These are phyloP conservation scores for Drosophila mettleri DNA, from an alignment of 2,888 invertebrate genomes.

Conservation along the genomic window DNA sequence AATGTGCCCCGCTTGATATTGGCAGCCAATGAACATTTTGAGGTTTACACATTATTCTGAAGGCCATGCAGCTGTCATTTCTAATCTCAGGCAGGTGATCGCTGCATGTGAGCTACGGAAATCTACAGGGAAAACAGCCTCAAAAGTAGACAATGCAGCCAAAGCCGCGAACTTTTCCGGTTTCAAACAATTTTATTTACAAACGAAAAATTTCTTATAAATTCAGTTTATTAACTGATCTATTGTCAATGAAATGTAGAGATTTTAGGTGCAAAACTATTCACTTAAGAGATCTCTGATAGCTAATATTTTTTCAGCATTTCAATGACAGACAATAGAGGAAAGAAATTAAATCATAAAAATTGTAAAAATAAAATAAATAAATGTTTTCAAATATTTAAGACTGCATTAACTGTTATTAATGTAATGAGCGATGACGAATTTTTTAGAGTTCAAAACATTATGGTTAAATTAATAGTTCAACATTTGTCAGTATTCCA, in stretches of 20 bases:
- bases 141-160: conserved; percentile 21
- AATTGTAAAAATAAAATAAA: neutral
- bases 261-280: neutral
- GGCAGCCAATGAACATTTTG: neutral
- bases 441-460: no score
- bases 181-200: neutral
- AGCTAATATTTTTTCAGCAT: neutral
- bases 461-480: no score
- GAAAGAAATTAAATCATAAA: neutral
- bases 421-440: neutral
- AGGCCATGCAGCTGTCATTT: conserved; percentile 36
- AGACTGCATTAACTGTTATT: neutral
- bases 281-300: neutral
- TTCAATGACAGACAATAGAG: neutral
- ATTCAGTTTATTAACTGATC: neutral
- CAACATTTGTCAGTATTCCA: no score
- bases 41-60: neutral
- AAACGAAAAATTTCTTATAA: neutral
- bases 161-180: conserved; percentile 27
- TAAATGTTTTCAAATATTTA: neutral
- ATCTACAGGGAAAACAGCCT: conserved; percentile 16
- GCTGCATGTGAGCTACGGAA: conserved; percentile 27
- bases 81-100: conserved; percentile 40
- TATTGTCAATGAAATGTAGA: neutral
- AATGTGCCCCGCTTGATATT: conserved; percentile 7